Percentiles rank a stretch among this genome's conserved stretches.
phyloP scores from a whole-genome alignment of 2,888 invertebrate genomes.

The Melipona beecheii region DNA sequence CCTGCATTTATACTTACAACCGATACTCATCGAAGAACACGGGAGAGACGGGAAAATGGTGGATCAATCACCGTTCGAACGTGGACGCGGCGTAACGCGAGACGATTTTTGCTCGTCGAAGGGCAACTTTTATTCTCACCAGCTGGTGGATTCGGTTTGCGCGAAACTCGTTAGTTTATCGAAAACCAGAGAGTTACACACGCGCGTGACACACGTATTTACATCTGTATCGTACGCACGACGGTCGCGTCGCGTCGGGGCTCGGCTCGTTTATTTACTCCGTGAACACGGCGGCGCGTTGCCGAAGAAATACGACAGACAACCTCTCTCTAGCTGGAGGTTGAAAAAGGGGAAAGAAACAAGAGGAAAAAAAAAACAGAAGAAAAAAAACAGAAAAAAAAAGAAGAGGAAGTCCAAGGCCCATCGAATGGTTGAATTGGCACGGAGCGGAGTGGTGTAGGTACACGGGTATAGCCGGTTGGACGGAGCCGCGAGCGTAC shows the following conservation, averaged over 20 bases:
- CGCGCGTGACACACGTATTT: no score
- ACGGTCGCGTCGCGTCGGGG: no score
- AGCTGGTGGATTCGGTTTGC: not conserved
- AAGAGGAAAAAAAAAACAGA: no score
- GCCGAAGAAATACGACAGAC: conserved; percentile 38
- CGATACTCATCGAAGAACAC: conserved; percentile 16
- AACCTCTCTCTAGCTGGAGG: conserved; percentile 5
- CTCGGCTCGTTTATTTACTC: conserved; percentile 36
- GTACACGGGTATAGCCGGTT: conserved; percentile 20
- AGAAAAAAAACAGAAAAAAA: not conserved
- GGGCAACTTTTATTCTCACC: no score
- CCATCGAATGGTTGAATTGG: conserved; percentile 51
- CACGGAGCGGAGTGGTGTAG: conserved; percentile 5
- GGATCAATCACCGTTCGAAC: conserved; percentile 3
- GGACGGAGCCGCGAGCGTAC: conserved; percentile 27
- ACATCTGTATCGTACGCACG: not conserved
- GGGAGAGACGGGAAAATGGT: not conserved
- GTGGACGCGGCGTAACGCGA: not conserved
- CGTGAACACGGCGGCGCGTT: not conserved
- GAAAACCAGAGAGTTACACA: not conserved
- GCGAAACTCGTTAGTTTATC: conserved; percentile 18
- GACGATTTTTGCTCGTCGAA: not conserved
- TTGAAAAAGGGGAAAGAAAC: not conserved
- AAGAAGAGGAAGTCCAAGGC: conserved; percentile 25
- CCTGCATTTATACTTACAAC: not conserved